Evolutionary conservation across 37 sponge, comb jelly and placozoan genomes (phyloP).

Genomic region (Haliclona indistincta): DNA sequence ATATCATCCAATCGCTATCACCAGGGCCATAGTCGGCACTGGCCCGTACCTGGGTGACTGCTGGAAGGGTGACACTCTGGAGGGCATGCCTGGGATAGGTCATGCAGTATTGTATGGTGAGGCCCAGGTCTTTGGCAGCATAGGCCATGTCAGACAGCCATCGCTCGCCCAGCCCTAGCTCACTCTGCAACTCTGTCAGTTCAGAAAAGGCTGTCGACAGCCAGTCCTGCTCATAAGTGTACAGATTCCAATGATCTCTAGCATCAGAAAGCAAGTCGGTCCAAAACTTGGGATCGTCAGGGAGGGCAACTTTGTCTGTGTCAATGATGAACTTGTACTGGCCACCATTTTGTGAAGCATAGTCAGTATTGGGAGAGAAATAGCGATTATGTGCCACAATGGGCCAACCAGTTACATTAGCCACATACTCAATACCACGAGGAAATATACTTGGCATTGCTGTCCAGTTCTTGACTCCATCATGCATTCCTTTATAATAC

Average conservation of each 20-base stretch:
- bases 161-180: conserved; percentile 29
- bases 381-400: conserved; percentile 78
- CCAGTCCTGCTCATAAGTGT: background rate
- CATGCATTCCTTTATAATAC: conserved; percentile 49
- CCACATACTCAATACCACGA: conserved; percentile 15
- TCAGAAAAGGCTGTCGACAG: background rate
- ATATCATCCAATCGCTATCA: conserved; percentile 23
- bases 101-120: conserved; percentile 80
- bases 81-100: conserved; percentile 46
- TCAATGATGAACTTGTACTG: background rate
- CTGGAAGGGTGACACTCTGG: conserved; percentile 45
- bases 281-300: background rate
- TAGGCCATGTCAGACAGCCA: background rate
- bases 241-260: background rate
- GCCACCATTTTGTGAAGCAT: conserved; percentile 27
- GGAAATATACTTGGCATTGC: conserved; percentile 47
- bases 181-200: conserved; percentile 9
- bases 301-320: background rate
- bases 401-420: conserved; percentile 58
- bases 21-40: conserved; percentile 51
- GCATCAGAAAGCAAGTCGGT: background rate
- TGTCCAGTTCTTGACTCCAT: conserved; percentile 84
- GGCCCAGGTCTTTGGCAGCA: conserved; percentile 46
- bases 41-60: conserved; percentile 72
- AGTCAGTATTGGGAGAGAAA: conserved; percentile 71